Conservation (phyloP, 2,888 invertebrate genomes). For the Scaptomyza parva region DNA sequence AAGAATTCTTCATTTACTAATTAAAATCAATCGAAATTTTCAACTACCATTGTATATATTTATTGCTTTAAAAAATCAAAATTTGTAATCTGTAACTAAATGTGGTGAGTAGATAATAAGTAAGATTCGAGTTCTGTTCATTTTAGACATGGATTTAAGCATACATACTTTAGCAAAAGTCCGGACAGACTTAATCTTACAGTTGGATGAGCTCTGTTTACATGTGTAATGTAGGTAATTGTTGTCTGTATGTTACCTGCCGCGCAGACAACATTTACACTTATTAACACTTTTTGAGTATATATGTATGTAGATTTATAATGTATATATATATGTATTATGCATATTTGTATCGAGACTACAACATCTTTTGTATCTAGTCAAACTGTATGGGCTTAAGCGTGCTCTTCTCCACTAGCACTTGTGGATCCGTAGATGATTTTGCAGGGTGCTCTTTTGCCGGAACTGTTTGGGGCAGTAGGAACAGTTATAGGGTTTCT, state of each 20-base stretch:
- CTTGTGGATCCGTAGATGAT: constrained; percentile 29
- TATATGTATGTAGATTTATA: constrained; percentile 9
- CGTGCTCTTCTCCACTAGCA: constrained; percentile 5
- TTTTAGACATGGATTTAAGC: no score
- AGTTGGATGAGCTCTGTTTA: constrained; percentile 8
- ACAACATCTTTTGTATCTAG: constrained; percentile 15
- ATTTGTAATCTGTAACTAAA: not conserved
- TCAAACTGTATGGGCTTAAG: not conserved
- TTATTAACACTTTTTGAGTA: constrained; percentile 23
- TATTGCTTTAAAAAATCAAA: not conserved
- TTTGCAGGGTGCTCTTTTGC: constrained; percentile 32
- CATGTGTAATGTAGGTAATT: constrained; percentile 11
- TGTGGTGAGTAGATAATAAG: not conserved
- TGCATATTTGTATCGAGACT: constrained; percentile 6
- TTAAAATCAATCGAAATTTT: not conserved
- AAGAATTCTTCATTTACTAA: not conserved
- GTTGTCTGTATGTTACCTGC: constrained; percentile 23
- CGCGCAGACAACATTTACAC: no score
- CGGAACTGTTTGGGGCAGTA: constrained; percentile 33
- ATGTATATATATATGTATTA: constrained; percentile 5
- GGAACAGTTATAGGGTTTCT: constrained; percentile 37
- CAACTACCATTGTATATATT: not conserved
- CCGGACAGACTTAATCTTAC: not conserved
- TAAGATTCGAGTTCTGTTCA: constrained; percentile 7
- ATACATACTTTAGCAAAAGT: not conserved